Evolutionary conservation across 2,113 vertebrate genomes (phyloP).

Genomic region (Anarrhichthys ocellatus): DNA sequence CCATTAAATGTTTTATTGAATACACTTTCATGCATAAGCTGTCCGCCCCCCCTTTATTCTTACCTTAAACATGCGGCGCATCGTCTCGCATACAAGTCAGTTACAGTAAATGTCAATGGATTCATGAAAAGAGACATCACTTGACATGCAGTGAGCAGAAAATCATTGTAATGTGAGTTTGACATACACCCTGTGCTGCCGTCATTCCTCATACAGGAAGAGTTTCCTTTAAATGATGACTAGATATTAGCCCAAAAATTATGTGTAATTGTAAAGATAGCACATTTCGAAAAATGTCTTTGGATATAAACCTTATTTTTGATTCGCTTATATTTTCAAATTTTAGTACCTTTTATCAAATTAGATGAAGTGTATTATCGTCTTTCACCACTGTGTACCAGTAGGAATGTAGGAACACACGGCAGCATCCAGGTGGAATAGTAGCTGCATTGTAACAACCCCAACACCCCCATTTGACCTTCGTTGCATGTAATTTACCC

Average conservation of each 20-base stretch:
- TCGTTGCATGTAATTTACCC: neutral
- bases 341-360: neutral
- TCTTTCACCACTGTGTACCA: neutral
- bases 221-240: neutral
- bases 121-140: slow-evolving; percentile 1
- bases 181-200: neutral
- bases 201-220: neutral
- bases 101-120: neutral
- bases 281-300: neutral
- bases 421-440: neutral
- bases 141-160: slow-evolving; percentile 1
- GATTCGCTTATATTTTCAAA: neutral
- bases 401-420: neutral
- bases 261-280: neutral
- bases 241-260: neutral
- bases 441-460: neutral
- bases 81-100: neutral
- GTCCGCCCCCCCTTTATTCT: neutral
- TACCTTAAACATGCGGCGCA: neutral
- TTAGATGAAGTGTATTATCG: neutral
- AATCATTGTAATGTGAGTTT: neutral
- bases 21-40: neutral
- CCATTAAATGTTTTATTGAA: neutral
- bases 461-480: neutral
- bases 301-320: neutral